Conservation (phyloP, 2,888 invertebrate species). For the Polydrusus tereticollis region DNA sequence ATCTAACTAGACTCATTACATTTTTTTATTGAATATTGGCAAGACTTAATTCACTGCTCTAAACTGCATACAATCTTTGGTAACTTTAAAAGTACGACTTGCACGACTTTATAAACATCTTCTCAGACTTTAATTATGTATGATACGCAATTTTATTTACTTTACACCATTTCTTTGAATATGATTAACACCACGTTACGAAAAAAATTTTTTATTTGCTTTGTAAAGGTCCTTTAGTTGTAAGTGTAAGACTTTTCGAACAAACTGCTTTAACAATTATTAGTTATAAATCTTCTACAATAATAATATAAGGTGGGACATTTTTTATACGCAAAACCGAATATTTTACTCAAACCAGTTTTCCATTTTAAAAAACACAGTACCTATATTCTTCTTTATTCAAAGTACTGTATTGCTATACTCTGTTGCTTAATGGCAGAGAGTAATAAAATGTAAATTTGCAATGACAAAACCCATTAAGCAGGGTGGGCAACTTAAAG, state of each 20-base stretch:
- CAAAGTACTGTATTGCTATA: too few relatives aligned
- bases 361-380: not conserved
- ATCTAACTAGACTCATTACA: too few relatives aligned
- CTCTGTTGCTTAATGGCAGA: too few relatives aligned
- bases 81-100: too few relatives aligned
- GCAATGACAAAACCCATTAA: too few relatives aligned
- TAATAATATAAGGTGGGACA: slow-evolving; percentile 27
- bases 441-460: too few relatives aligned
- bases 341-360: not conserved
- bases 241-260: slow-evolving; percentile 19
- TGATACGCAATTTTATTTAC: not conserved
- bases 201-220: not conserved
- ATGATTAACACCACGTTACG: not conserved
- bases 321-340: not conserved
- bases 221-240: not conserved
- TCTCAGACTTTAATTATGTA: not conserved
- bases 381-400: too few relatives aligned
- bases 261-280: slow-evolving; percentile 24
- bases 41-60: too few relatives aligned
- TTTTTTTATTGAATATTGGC: too few relatives aligned
- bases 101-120: too few relatives aligned
- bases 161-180: not conserved
- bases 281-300: slow-evolving; percentile 36
- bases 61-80: too few relatives aligned
- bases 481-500: too few relatives aligned